phyloP scores from a whole-genome alignment of 2,797 vertebrate genomes.

The Aphelocoma californica region DNA sequence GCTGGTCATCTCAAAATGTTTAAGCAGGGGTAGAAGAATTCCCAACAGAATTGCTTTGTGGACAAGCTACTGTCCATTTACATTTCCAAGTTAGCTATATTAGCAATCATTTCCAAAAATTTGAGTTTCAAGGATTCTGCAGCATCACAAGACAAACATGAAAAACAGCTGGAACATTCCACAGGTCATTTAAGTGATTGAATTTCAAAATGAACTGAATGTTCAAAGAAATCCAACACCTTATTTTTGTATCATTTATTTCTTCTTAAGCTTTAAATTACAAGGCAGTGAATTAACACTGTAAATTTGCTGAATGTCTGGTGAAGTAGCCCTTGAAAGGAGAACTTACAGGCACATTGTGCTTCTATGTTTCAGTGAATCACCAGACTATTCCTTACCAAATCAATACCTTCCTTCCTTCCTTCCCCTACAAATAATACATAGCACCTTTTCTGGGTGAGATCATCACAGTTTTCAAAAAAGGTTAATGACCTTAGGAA shows the following conservation, averaged over 20 bases:
- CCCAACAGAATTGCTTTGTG: background rate
- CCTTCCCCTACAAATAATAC: background rate
- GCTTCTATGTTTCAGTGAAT: background rate
- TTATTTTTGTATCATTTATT: background rate
- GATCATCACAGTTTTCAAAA: background rate
- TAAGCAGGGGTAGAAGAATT: background rate
- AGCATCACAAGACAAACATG: background rate
- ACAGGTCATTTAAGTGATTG: background rate
- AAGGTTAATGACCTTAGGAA: background rate
- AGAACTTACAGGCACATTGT: background rate
- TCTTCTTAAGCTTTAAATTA: background rate
- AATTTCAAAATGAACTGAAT: background rate
- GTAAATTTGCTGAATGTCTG: background rate
- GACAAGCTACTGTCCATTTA: background rate
- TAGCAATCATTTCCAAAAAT: background rate
- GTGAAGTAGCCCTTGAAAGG: background rate
- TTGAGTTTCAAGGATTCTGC: background rate
- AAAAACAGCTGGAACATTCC: background rate
- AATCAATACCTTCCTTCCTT: background rate
- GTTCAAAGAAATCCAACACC: background rate
- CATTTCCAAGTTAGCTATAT: background rate
- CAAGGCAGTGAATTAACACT: background rate
- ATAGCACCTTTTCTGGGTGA: background rate
- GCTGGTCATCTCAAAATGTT: background rate
- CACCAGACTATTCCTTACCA: background rate